Evolutionary conservation across 1,140 invertebrate genomes (phyloP), one percentile per base, ranked within the genome.

Genomic region (Popillia japonica): DNA sequence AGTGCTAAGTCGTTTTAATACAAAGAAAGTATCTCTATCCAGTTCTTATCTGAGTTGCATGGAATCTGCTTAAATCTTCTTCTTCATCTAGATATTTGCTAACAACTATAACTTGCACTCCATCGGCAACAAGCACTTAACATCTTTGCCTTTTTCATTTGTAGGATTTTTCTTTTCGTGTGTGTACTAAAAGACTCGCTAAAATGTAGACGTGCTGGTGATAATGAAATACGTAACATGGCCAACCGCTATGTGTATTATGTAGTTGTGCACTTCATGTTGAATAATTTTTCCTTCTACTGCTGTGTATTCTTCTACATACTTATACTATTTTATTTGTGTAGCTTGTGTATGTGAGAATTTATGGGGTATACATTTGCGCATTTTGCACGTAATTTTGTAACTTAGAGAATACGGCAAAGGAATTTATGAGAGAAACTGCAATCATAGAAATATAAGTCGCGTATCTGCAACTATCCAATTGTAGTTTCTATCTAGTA

Each of bases 111-210:
- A n/a, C 48, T 55, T 55, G 48, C 48, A 55, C 11, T 55, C 48
- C 48, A 55, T 55, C 48, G 17, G 48, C 48, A 7, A n/a, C 48
- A n/a, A 55, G 48, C 48, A 55, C 48, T 55, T 55, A 55, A 55
- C 48, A 55, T 55, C 48, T 55, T 55, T 55, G 48, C 48, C 11
- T 55, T 55, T n/a, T 55, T 17, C 48, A 55, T 55, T 55, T 55
- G 48, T 55, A 55, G 48, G 48, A 55, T 55, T 55, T 55, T 55
- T 55, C 48, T 55, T 55, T 55, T 55, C 48, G 48, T 55, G 48
- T 55, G n/a, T 55, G 48, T 55, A n/a, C 11, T 55, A 17, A 55
- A 55, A 17, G 10, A 55, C 48, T 55, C 48, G 48, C 48, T 55
- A 55, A 55, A 55, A 55, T 55, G 48, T 17, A 55, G 48, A 55